These are phyloP conservation scores for Cetonia aurata DNA, from an alignment of 2,888 invertebrate genomes.

Conservation along the genomic window DNA sequence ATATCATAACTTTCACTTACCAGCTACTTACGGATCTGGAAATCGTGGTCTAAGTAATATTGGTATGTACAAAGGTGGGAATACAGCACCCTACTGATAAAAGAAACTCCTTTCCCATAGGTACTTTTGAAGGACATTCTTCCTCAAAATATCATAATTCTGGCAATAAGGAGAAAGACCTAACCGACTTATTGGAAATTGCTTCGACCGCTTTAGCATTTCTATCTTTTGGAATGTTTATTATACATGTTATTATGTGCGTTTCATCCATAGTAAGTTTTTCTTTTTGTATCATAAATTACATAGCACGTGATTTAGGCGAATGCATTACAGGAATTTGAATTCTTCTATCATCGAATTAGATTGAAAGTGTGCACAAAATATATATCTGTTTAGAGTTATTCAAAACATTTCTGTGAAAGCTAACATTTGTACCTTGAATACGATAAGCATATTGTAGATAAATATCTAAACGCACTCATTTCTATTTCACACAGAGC, in stretches of 20 bases:
- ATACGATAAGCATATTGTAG: too few species aligned
- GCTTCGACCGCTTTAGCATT: slow-evolving; percentile 86
- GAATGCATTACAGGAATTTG: too few species aligned
- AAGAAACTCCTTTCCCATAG: not conserved
- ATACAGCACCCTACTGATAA: not conserved
- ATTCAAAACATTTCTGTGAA: too few species aligned
- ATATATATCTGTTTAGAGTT: too few species aligned
- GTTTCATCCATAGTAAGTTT: slow-evolving; percentile 68
- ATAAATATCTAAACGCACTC: too few species aligned
- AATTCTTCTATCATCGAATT: too few species aligned
- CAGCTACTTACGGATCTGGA: slow-evolving; percentile 46
- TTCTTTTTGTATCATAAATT: not conserved
- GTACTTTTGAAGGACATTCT: slow-evolving; percentile 53
- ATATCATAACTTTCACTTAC: slow-evolving; percentile 38
- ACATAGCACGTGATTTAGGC: too few species aligned
- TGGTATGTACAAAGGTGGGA: not conserved
- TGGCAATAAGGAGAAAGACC: slow-evolving; percentile 71
- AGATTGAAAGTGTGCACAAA: too few species aligned
- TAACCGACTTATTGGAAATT: slow-evolving; percentile 83
- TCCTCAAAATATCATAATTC: slow-evolving; percentile 61
- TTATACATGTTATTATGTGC: slow-evolving; percentile 84
- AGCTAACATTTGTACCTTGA: too few species aligned
- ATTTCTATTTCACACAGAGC: slow-evolving; percentile 28
- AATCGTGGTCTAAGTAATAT: slow-evolving; percentile 24
- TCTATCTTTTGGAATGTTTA: slow-evolving; percentile 84